Evolutionary conservation across 2,113 vertebrate genomes (phyloP).

Genomic region (Nerophis ophidion): DNA sequence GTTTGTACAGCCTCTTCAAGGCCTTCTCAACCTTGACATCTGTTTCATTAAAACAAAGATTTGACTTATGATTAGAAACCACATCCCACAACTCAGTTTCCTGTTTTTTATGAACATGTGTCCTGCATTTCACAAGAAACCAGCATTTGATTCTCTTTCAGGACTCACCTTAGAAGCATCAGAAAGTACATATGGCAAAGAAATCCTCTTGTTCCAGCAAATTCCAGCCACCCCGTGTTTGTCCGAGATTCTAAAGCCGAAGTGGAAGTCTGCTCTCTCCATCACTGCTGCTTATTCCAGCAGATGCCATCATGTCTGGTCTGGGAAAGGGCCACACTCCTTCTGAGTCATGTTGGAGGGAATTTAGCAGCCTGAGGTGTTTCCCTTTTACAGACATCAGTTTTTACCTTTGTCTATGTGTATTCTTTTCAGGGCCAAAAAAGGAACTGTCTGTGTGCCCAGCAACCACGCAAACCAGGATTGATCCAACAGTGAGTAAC

Average conservation of each 20-base stretch:
- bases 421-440: slow-evolving; percentile 1
- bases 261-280: background rate
- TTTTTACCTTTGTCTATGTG: slow-evolving; percentile 11
- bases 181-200: slow-evolving; percentile 10
- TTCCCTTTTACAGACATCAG: background rate
- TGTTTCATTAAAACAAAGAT: background rate
- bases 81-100: background rate
- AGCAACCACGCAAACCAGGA: background rate
- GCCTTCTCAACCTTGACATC: background rate
- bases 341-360: slow-evolving; percentile 34
- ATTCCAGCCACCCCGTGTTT: slow-evolving; percentile 1
- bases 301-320: slow-evolving; percentile 24
- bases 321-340: slow-evolving; percentile 21
- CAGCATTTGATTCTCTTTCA: background rate
- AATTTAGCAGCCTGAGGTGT: slow-evolving; percentile 1
- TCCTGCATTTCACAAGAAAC: background rate
- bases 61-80: background rate
- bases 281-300: background rate
- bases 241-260: background rate
- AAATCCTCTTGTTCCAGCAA: slow-evolving; percentile 21
- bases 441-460: slow-evolving; percentile 7
- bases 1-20: too few relatives aligned
- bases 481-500: background rate
- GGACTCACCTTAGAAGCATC: slow-evolving; percentile 36
- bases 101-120: background rate